These are phyloP conservation scores for Odocoileus hemionus DNA, from an alignment of 2,113 vertebrate species.

Conservation along the genomic window DNA sequence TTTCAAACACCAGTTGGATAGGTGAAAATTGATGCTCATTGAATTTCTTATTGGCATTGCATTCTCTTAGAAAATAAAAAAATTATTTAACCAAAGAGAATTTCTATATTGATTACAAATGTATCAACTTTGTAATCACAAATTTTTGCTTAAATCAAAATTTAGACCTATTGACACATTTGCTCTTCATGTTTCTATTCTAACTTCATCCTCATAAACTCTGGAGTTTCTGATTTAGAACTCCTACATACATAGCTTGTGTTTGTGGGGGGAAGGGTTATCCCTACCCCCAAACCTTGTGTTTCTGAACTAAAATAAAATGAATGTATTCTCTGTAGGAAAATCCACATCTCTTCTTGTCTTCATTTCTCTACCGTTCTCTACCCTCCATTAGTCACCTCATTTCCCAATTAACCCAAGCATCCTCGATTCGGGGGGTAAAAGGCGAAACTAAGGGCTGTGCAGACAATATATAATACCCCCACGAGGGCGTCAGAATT, in stretches of 20 bases:
- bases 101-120: background rate
- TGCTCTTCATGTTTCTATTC: background rate
- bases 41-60: background rate
- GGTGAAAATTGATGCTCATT: background rate
- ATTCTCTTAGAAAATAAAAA: background rate
- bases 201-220: background rate
- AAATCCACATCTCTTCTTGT: background rate
- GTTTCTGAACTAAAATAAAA: background rate
- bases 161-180: background rate
- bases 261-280: too few relatives aligned
- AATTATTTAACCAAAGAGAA: background rate
- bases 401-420: slow-evolving; percentile 34
- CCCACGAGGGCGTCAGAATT: slow-evolving; percentile 68
- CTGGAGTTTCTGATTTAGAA: background rate
- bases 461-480: slow-evolving; percentile 64
- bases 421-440: background rate
- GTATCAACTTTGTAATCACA: background rate
- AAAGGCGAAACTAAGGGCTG: slow-evolving; percentile 12
- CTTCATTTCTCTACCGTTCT: background rate
- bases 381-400: background rate
- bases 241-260: background rate
- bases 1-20: background rate
- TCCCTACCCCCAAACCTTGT: background rate
- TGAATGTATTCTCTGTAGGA: background rate
- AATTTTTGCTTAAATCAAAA: background rate